These are phyloP conservation scores for Drosophila varians DNA, from an alignment of 1,140 invertebrate genomes.

Conservation along the genomic window DNA sequence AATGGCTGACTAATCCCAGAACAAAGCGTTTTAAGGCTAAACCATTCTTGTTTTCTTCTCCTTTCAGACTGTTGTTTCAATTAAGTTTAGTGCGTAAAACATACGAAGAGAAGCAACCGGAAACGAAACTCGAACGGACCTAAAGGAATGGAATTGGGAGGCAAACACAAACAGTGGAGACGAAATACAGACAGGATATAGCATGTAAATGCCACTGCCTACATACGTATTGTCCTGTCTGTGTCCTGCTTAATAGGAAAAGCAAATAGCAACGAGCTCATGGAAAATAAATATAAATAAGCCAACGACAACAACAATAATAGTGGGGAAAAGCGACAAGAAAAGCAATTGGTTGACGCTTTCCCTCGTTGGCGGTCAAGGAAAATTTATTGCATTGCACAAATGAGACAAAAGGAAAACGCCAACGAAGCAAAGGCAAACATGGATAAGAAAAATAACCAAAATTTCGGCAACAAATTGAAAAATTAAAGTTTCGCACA, in stretches of 20 bases:
- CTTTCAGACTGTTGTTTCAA: constrained; percentile 61
- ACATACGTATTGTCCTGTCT: constrained; percentile 9
- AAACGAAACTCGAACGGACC: constrained; percentile 32
- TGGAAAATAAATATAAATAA: constrained; percentile 77
- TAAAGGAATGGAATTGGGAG: constrained; percentile 44
- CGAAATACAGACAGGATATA: constrained; percentile 50
- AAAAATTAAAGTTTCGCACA: constrained; percentile 74
- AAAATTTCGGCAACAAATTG: constrained; percentile 73
- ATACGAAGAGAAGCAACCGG: constrained; percentile 3
- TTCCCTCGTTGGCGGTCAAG: constrained; percentile 77
- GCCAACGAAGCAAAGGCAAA: constrained; percentile 31
- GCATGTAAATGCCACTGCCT: constrained; percentile 54
- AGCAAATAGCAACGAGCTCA: constrained; percentile 71
- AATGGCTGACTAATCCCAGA: neutral
- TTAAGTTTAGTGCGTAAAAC: constrained; percentile 50
- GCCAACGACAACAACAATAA: constrained; percentile 56
- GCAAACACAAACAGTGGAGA: constrained; percentile 56
- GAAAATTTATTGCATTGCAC: constrained; percentile 76
- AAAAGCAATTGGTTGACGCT: constrained; percentile 59
- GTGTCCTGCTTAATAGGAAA: constrained; percentile 59
- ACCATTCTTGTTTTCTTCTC: constrained; percentile 2
- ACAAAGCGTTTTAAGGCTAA: neutral
- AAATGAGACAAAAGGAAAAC: constrained; percentile 69
- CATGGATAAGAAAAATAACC: constrained; percentile 62
- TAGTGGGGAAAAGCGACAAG: constrained; percentile 24